Conservation (phyloP, 2,113 vertebrate species). For the Stigmatopora nigra region DNA sequence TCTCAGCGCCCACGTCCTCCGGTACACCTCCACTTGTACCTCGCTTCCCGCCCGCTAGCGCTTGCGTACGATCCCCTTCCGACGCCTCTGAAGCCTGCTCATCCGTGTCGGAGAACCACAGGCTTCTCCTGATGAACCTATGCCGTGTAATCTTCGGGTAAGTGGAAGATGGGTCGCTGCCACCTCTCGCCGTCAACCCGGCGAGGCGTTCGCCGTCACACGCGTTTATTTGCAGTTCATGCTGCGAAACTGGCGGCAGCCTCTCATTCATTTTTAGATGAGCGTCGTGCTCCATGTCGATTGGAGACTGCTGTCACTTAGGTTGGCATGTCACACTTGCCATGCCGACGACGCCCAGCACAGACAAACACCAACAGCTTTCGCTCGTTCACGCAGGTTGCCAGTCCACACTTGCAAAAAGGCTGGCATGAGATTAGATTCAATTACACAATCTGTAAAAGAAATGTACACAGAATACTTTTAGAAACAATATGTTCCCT, state of each 20-base stretch:
- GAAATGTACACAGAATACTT: constrained; percentile 3
- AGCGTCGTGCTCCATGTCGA: constrained; percentile 58
- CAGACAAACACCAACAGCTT: constrained; percentile 57
- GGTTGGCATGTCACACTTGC: constrained; percentile 56
- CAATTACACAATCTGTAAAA: constrained; percentile 34
- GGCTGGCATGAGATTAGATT: constrained; percentile 41
- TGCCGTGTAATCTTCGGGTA: constrained; percentile 72
- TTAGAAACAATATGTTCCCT: neutral
- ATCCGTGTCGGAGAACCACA: constrained; percentile 85
- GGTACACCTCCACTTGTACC: constrained; percentile 55
- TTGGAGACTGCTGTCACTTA: constrained; percentile 45
- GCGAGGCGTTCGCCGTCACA: constrained; percentile 35
- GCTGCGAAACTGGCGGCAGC: constrained; percentile 35
- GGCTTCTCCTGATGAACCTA: constrained; percentile 82
- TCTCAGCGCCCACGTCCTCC: constrained; percentile 53
- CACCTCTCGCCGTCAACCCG: constrained; percentile 61
- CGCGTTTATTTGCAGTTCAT: constrained; percentile 41
- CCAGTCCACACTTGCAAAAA: constrained; percentile 48
- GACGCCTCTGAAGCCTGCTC: constrained; percentile 75
- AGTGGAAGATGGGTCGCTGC: constrained; percentile 56
- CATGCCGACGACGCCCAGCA: constrained; percentile 51
- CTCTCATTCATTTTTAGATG: constrained; percentile 25
- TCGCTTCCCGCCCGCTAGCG: constrained; percentile 60
- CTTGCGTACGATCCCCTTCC: constrained; percentile 66
- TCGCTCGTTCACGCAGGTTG: constrained; percentile 67